Evolutionary conservation across 2,888 invertebrate genomes (phyloP).

Genomic region (Syrphus vitripennis): DNA sequence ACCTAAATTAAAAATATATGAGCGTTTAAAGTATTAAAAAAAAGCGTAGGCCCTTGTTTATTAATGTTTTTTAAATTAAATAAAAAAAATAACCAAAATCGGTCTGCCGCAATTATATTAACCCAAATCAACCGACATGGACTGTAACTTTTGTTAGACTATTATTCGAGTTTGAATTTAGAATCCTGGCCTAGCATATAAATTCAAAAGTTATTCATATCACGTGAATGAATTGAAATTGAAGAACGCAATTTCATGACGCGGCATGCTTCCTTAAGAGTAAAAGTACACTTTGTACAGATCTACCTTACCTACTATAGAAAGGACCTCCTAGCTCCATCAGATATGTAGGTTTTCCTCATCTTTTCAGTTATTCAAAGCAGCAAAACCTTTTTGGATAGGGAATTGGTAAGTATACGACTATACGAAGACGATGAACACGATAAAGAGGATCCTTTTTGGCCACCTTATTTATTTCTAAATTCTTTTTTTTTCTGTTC

Average conservation of each 20-base stretch:
- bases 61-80: no score
- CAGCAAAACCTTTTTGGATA: not conserved
- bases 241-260: conserved; percentile 70
- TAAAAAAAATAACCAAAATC: no score
- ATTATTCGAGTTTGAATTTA: conserved; percentile 62
- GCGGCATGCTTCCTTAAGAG: conserved; percentile 63
- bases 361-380: conserved; percentile 54
- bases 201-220: conserved; percentile 64
- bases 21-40: no score
- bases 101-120: no score
- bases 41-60: no score
- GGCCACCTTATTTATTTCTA: conserved; percentile 45
- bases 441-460: conserved; percentile 41
- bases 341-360: not conserved
- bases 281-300: conserved; percentile 37
- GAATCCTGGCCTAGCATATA: conserved; percentile 41
- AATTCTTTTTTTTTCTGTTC: not conserved
- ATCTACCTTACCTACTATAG: not conserved
- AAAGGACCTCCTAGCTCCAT: not conserved
- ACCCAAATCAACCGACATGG: not conserved
- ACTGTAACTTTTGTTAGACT: conserved; percentile 1
- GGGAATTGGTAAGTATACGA: not conserved
- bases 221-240: conserved; percentile 71
- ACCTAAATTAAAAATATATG: no score
- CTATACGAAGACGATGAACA: conserved; percentile 2